Base-by-base conservation (phyloP, 35 echinoderm and acorn worm species). In the Holothuria glaberrima region DNA sequence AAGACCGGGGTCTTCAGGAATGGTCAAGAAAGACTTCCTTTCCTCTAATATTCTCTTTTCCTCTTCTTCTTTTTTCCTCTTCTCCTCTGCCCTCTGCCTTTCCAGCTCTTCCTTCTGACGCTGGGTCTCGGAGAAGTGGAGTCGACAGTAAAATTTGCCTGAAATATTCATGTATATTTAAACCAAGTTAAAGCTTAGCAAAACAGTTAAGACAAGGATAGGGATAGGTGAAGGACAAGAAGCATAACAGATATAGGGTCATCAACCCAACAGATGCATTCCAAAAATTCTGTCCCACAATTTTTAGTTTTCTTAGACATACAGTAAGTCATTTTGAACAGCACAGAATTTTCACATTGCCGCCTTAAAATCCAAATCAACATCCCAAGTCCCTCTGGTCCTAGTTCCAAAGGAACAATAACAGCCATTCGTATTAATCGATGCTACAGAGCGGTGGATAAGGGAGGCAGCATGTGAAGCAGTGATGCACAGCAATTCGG, bases 141-240 rank as follows among this genome's bases (percentile, higher is more conserved):
- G 61, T 12, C 92, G 86, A 58, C 92, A 93, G 87, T 82, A 93
- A 45, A 93, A 93, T 62, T 93, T 89, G 41, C 90, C 90, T 91
- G 90, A 7, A 69, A 33, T 60, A 25, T 32, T 26, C 48, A 22
- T 76, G 24, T 22, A 64, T 14, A 31, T 26, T 63, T 7, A 65
- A 28, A 82, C 17, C 20, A 7, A 82, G 6, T 36, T 82, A 20
- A 57, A 19, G 1, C 50, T 54, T 54, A 14, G 13, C 9, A 14
- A 54, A 54, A 54, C 13, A 1, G 16, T 54, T 20, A 4, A 17
- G 31, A 69, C 10, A 33, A 18, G 25, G 31, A 33, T 29, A 69
- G 66, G 25, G 0, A 17, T 33, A 25, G 66, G 21, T 33, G 21
- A 26, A 17, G 50, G 5, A 4, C 4, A 46, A 5, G 44, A 10